Evolutionary conservation across 1,140 invertebrate genomes (phyloP).

Genomic region (Drosophila leontia): DNA sequence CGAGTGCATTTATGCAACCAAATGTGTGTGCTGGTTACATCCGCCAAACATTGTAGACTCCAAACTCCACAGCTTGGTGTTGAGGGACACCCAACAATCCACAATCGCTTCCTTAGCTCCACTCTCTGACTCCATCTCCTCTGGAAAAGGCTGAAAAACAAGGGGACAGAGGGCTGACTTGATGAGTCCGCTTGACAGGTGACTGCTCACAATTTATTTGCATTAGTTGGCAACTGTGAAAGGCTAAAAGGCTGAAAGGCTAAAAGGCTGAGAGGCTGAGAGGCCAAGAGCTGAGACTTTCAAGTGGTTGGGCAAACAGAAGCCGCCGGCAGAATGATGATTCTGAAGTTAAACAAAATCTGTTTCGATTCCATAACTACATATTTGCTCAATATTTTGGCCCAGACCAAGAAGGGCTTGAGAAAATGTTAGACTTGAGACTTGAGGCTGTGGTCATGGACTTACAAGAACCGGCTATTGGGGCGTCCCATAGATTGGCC

Average conservation of each 20-base stretch:
- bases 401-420: slow-evolving; percentile 4
- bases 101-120: slow-evolving; percentile 27
- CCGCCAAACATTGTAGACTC: slow-evolving; percentile 9
- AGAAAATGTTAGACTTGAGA: not conserved
- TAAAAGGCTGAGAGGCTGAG: slow-evolving; percentile 20
- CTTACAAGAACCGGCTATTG: not conserved
- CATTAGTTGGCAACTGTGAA: slow-evolving; percentile 73
- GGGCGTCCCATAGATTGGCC: slow-evolving; percentile 12
- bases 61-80: not conserved
- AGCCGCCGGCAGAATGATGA: slow-evolving; percentile 46
- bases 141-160: slow-evolving; percentile 12
- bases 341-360: not conserved
- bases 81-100: slow-evolving; percentile 31
- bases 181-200: slow-evolving; percentile 54
- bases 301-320: slow-evolving; percentile 65
- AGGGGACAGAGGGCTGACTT: slow-evolving; percentile 18
- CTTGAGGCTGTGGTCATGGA: slow-evolving; percentile 17
- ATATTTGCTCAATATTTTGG: slow-evolving; percentile 10
- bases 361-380: slow-evolving; percentile 10
- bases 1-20: slow-evolving; percentile 34
- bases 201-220: slow-evolving; percentile 73
- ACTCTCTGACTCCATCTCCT: slow-evolving; percentile 11
- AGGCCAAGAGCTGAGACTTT: slow-evolving; percentile 17
- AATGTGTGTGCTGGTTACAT: slow-evolving; percentile 20
- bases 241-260: slow-evolving; percentile 10